Base-by-base conservation (phyloP, 2,113 vertebrate species). In the Macroglossus sobrinus region DNA sequence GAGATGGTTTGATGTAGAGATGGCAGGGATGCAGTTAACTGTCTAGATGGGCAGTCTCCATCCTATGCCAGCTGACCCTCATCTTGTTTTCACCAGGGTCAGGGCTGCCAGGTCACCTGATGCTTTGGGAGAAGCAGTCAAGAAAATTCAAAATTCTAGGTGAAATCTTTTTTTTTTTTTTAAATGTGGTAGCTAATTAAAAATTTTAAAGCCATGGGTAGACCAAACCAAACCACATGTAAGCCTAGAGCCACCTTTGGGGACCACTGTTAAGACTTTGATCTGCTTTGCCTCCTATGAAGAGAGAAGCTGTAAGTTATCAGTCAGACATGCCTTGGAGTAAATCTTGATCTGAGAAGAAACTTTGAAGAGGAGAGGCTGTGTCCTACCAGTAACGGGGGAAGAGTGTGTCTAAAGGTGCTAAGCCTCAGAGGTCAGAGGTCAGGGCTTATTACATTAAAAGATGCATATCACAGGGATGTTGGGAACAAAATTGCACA, bases 211-310 rank as follows among this genome's bases (percentile, higher is more conserved):
- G 35, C 38, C 57, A n/a, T 59, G 30, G 0, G 2, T 86, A 16
- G 26, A 15, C 7, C 53, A 81, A 93, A 38, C 47, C 33, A 71
- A 86, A 63, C 30, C 38, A 43, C 11, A 14, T 24, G 53, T 8
- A 68, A 24, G 6, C 40, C 8, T 50, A 14, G 47, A 71, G 7
- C 26, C 40, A 74, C 28, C 45, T 69, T 78, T n/a, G 21, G 8
- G 78, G 28, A 84, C 11, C 2, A 11, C 15, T 16, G 0, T 21
- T 55, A 55, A 76, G 53, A 38, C 12, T 43, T 92, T 63, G 24
- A 63, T 88, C 13, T 57, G n/a, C 16, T 93, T 94, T 85, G 33
- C 64, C 61, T 88, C 38, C 33, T 57, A 53, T 86, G 21, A 81
- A 95, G 63, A n/a, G 26, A 50, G 47, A n/a, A n/a, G 5, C 28